A percentile compares a stretch with the other conserved stretches of the same genome.
These are phyloP conservation scores for Pollenia griseotomentosa DNA, from an alignment of 2,888 invertebrate genomes.

Conservation along the genomic window DNA sequence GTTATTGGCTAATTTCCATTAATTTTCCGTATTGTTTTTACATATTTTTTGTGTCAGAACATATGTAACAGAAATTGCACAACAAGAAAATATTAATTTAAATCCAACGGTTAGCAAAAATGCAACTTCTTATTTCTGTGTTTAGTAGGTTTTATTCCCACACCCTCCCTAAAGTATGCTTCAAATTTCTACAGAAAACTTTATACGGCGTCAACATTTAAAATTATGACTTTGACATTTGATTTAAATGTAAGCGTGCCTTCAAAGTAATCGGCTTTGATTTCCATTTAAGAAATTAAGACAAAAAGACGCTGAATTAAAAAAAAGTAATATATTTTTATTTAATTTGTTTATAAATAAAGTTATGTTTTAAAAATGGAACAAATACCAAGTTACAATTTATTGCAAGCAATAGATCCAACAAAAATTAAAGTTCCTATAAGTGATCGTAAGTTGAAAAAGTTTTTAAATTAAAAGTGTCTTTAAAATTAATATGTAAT, in stretches of 20 bases:
- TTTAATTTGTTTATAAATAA: constrained; percentile 4
- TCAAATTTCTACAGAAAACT: neutral
- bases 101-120: constrained; percentile 10
- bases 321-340: neutral
- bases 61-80: neutral
- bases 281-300: constrained; percentile 11
- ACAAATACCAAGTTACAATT: constrained; percentile 76
- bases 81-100: neutral
- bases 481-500: neutral
- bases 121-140: constrained; percentile 5
- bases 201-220: neutral
- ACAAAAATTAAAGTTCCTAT: constrained; percentile 79
- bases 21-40: too few relatives aligned
- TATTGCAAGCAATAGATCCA: constrained; percentile 81
- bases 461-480: neutral
- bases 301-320: neutral
- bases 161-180: constrained; percentile 16
- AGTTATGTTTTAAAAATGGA: constrained; percentile 68
- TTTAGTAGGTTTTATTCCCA: constrained; percentile 14
- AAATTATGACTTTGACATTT: neutral
- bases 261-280: constrained; percentile 11
- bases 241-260: neutral
- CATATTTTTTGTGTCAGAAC: too few relatives aligned
- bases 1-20: too few relatives aligned
- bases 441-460: constrained; percentile 78